Conservation (phyloP, 2,113 vertebrate genomes). For the Illadopsis cleaveri region DNA sequence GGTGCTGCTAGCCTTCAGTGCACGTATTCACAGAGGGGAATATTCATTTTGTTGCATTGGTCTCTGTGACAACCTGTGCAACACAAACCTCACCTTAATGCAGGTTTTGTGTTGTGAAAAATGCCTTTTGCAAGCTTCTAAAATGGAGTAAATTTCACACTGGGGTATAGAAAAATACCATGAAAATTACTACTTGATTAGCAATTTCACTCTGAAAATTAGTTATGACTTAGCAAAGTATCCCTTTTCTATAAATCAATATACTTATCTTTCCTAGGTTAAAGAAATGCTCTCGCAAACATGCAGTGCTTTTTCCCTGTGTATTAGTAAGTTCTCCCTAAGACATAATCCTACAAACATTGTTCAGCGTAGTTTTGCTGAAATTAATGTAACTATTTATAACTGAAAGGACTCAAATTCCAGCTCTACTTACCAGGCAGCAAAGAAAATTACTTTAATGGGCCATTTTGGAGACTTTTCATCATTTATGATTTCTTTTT, state of each 20-base stretch:
- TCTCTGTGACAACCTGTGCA: not conserved
- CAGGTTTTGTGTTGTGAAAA: not conserved
- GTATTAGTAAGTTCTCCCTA: not conserved
- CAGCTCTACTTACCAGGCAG: not conserved
- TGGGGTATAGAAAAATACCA: not conserved
- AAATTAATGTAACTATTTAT: not conserved
- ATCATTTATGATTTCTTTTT: not conserved
- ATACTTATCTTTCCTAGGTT: not conserved
- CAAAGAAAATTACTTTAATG: conserved; percentile 33
- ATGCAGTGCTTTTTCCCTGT: not conserved
- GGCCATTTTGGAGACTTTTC: not conserved
- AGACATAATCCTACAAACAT: not conserved
- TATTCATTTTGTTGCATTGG: not conserved
- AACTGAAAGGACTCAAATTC: not conserved
- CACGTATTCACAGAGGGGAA: not conserved
- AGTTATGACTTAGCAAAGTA: not conserved
- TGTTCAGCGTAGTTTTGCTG: not conserved
- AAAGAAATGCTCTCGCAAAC: not conserved
- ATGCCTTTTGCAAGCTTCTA: not conserved
- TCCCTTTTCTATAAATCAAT: not conserved
- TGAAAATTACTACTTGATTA: conserved; percentile 2
- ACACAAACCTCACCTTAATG: not conserved
- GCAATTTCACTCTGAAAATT: conserved; percentile 1
- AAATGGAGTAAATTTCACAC: not conserved
- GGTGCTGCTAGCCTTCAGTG: not conserved